Evolutionary conservation across 2,888 invertebrate species (phyloP), one percentile per base, ranked within the genome.

Genomic region (Aspidapion aeneum): DNA sequence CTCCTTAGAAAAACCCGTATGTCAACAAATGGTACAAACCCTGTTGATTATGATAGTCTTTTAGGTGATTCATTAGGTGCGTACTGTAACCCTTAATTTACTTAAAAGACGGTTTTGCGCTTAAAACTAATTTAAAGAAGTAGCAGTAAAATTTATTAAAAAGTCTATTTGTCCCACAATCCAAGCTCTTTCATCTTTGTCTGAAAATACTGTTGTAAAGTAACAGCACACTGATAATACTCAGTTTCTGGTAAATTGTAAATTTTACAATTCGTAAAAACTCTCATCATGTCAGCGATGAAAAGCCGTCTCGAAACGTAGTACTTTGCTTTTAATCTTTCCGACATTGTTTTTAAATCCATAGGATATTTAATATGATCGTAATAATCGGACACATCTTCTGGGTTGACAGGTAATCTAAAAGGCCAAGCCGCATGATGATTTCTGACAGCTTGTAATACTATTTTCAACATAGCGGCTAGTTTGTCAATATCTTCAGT

Each of bases 21-120:
- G 98, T 98, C 5, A 99, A 86, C 78, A 98, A 94, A 80, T 98
- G 95, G 49, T 91, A 83, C 60, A 98, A 91, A 65, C 91, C 92
- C 74, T 93, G 92, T 68, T 91, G 86, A 22, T 96, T 92, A 80
- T 98, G 97, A 77, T 97, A 96, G 76, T 98, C 97, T 77, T 99
- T 99, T 19, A 99, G 84, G 77, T 98, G 98, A 80, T 99, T 99
- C 98, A 99, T 99, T 72, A 99, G 84, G 78, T 98, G 97, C 0
- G 98, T 97, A 0, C 99, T 98, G 79, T 99, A 99, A 2, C 98
- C 98, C 79, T 96, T 93, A 22, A 96, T 95, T 80, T 99, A 98
- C 78, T 98, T n/a, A n/a, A n/a, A n/a, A n/a, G n/a, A n/a, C n/a
- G n/a, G n/a, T n/a, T n/a, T n/a, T n/a, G n/a, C n/a, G n/a, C n/a